Base-by-base conservation (phyloP, 2,888 invertebrate species). In the Thyatira batis region DNA sequence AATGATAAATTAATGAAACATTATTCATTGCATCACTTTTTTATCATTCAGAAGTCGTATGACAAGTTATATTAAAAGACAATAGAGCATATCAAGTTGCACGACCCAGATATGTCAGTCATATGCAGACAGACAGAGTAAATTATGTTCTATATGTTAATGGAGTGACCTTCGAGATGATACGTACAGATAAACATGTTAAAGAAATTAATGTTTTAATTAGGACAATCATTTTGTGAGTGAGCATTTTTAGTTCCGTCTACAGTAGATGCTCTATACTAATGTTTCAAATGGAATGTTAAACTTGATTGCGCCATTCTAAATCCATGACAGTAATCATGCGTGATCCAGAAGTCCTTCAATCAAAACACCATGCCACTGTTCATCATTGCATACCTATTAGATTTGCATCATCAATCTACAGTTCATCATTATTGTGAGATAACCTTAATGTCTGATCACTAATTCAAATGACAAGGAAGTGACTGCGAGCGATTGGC, bases 21-120 rank as follows among this genome's bases (percentile, higher is more conserved):
- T 39, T 23, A 39, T 17, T 20, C 33, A 20, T 50, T 50, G 51
- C 10, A 62, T 60, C 55, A 58, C 60, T 58, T 51, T n/a, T 44
- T 51, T 58, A 61, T 54, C 54, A 59, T 63, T 66, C 69, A 70
- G 73, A 58, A 76, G 74, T 63, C 33, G 61, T 55, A 55, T 60
- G 69, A 70, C 72, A 71, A 61, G 64, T 68, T 65, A 67, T 60
- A 70, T 64, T 71, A 63, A 61, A 75, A 74, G 83, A 73, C 82
- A 82, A 84, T 80, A 57, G 66, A 60, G 53, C 61, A 53, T 69
- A 67, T 70, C 63, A 65, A 66, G 67, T 76, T 69, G 60, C 62
- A 51, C 60, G 78, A 61, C 81, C 85, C 74, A 81, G 65, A 80
- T 80, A 64, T 67, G 80, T 80, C 86, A 80, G 73, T 85, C 82